These are phyloP conservation scores for Tenebrosternarchus preto DNA, from an alignment of 2,113 vertebrate genomes.

Conservation along the genomic window DNA sequence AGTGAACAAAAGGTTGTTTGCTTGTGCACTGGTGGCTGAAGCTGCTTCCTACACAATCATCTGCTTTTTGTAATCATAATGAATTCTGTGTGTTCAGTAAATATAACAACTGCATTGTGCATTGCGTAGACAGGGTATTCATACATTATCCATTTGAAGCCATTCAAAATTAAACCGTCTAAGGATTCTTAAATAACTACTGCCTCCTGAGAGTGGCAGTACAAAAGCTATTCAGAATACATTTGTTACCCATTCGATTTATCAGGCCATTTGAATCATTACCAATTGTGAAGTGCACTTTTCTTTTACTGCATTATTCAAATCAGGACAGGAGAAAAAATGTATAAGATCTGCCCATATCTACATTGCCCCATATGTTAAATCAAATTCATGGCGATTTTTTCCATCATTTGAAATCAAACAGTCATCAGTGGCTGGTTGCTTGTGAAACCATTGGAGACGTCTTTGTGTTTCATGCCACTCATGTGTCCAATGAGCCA, in stretches of 20 bases:
- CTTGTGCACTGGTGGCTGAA: not conserved
- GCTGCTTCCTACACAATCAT: not conserved
- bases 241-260: not conserved
- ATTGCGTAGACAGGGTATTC: not conserved
- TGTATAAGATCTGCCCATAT: not conserved
- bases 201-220: not conserved
- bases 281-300: not conserved
- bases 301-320: slow-evolving; percentile 1
- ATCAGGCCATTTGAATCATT: not conserved
- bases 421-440: slow-evolving; percentile 11
- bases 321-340: not conserved
- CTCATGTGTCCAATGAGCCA: slow-evolving; percentile 37
- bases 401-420: slow-evolving; percentile 21
- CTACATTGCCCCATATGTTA: not conserved
- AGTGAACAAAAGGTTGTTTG: not conserved
- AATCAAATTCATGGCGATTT: not conserved
- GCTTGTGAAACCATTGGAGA: slow-evolving; percentile 31
- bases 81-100: not conserved
- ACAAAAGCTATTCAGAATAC: not conserved
- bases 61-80: not conserved
- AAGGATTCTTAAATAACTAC: not conserved
- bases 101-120: not conserved
- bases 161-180: not conserved
- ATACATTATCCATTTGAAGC: not conserved
- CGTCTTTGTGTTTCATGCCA: slow-evolving; percentile 21